These are phyloP conservation scores for Oriolus oriolus DNA, from an alignment of 2,113 vertebrate genomes.

Conservation along the genomic window DNA sequence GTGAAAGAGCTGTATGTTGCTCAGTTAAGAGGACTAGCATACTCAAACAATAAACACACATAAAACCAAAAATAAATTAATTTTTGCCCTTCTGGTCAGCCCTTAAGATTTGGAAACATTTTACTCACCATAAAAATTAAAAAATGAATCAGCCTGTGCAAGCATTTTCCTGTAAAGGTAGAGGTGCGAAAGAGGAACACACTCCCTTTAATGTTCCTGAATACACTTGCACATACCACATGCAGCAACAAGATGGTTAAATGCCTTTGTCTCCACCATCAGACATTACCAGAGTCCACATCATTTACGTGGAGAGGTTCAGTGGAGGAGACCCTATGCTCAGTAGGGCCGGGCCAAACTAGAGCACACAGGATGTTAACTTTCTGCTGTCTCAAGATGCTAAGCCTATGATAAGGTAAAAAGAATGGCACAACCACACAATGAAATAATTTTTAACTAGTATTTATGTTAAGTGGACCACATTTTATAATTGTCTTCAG, in stretches of 20 bases:
- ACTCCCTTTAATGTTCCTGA: background rate
- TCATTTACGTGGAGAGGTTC: background rate
- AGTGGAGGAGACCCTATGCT: background rate
- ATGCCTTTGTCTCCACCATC: background rate
- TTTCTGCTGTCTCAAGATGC: background rate
- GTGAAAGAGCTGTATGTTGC: background rate
- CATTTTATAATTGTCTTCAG: background rate
- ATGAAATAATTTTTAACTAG: background rate
- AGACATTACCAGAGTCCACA: background rate
- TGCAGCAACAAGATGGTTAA: background rate
- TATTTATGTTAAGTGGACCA: background rate
- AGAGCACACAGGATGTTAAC: background rate
- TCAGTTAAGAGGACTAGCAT: background rate
- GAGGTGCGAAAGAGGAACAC: background rate
- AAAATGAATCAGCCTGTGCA: background rate
- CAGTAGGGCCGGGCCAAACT: background rate
- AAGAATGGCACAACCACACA: accelerated
- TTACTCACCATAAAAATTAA: background rate
- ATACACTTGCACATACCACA: background rate
- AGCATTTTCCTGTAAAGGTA: background rate
- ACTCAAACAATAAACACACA: background rate
- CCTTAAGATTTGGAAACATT: conserved; percentile 19
- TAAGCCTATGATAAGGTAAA: background rate
- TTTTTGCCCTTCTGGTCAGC: background rate
- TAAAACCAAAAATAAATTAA: background rate